A percentile compares a stretch with the other conserved stretches of the same genome.
Conservation (phyloP, 2,888 invertebrate species). For the Melinaea marsaeus region DNA sequence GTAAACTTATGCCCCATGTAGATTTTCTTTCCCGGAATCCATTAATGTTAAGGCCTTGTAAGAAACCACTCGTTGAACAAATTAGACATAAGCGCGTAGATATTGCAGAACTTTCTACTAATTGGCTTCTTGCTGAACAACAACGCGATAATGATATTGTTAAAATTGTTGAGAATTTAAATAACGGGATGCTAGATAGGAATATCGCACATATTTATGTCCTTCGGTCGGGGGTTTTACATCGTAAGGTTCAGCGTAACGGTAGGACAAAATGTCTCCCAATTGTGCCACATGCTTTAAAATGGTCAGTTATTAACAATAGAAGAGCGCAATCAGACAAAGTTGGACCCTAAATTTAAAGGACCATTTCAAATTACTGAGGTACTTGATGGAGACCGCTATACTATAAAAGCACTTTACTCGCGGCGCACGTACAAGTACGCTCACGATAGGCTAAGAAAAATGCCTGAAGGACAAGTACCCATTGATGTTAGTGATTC, state of each 20-base stretch:
- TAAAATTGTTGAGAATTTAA: background rate
- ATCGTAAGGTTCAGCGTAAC: slow-evolving; percentile 30
- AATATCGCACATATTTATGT: slow-evolving; percentile 30
- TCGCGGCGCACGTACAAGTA: slow-evolving; percentile 31
- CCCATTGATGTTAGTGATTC: background rate
- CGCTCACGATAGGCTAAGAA: slow-evolving; percentile 24
- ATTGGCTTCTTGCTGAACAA: slow-evolving; percentile 38
- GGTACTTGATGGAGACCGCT: slow-evolving; percentile 6
- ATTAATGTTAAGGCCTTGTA: background rate
- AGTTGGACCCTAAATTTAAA: slow-evolving; percentile 5
- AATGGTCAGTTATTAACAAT: slow-evolving; percentile 39
- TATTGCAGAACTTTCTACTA: slow-evolving; percentile 1
- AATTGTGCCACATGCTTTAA: slow-evolving; percentile 34
- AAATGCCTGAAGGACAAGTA: slow-evolving; percentile 9
- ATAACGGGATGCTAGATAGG: slow-evolving; percentile 6
- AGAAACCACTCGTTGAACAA: background rate
- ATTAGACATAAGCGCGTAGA: too few relatives aligned
- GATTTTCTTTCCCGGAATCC: slow-evolving; percentile 37
- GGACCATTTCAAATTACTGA: slow-evolving; percentile 2
- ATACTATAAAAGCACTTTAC: slow-evolving; percentile 20
- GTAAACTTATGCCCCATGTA: background rate
- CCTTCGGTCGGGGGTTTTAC: slow-evolving; percentile 24
- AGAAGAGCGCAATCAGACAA: slow-evolving; percentile 14
- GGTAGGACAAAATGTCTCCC: slow-evolving; percentile 24
- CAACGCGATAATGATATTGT: slow-evolving; percentile 30